Evolutionary conservation across 2,113 vertebrate genomes (phyloP).

Genomic region (Ploceus nigricollis): DNA sequence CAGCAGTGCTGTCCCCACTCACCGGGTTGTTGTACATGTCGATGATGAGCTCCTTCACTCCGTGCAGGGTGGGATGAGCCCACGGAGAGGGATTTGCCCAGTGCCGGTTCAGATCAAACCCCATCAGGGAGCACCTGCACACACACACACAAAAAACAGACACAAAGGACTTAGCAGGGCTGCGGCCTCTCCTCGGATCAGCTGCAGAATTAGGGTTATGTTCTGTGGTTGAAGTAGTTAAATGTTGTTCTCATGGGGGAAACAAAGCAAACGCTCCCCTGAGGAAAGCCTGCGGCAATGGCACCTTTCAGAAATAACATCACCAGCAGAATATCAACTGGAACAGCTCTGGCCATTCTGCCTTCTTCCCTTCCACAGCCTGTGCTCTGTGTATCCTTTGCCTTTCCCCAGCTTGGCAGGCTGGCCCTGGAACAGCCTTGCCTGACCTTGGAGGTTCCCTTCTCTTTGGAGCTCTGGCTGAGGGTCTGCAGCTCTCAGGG

Average conservation of each 20-base stretch:
- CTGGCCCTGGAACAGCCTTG: neutral
- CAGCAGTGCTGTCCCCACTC: conserved; percentile 58
- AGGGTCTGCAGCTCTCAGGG: neutral
- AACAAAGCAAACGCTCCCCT: neutral
- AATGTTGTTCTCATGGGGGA: neutral
- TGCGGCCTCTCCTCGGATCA: neutral
- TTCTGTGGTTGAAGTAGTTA: neutral
- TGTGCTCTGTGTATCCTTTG: neutral
- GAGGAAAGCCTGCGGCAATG: neutral
- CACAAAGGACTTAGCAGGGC: neutral
- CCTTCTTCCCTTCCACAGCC: neutral
- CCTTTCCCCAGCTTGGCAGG: neutral
- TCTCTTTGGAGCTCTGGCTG: neutral
- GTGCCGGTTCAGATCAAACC: conserved; percentile 95
- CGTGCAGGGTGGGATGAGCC: conserved; percentile 94
- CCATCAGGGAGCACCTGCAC: conserved; percentile 93
- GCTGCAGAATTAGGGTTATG: neutral
- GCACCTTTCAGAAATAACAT: fast-evolving
- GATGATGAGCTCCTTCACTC: conserved; percentile 93
- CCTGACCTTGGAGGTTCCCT: neutral
- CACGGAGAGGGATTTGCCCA: conserved; percentile 96
- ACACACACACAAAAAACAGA: neutral
- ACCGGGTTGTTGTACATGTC: conserved; percentile 94
- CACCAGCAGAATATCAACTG: neutral
- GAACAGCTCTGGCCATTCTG: neutral